Evolutionary conservation across 2,113 vertebrate genomes (phyloP).

Genomic region (Leiothrix lutea): DNA sequence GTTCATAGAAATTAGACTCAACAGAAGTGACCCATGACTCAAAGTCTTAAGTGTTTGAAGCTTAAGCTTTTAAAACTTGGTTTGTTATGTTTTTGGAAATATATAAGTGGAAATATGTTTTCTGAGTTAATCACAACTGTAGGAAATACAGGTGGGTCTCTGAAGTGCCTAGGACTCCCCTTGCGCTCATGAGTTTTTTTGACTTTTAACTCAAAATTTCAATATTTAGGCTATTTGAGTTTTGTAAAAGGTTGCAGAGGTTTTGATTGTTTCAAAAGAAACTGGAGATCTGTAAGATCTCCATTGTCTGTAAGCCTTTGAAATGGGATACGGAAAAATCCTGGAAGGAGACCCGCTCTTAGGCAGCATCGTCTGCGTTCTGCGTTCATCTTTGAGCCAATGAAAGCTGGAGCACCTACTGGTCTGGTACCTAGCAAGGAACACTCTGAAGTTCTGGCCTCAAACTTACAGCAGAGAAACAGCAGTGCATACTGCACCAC

Average conservation of each 20-base stretch:
- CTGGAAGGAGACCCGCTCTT: neutral
- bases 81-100: neutral
- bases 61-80: neutral
- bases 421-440: neutral
- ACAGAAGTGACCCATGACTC: neutral
- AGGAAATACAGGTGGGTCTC: neutral
- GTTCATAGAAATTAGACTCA: neutral
- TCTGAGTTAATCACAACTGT: neutral
- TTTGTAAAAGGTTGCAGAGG: neutral
- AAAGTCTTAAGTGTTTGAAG: neutral
- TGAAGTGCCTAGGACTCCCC: neutral
- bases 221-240: neutral
- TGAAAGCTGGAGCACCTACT: neutral
- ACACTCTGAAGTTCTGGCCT: neutral
- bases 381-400: neutral
- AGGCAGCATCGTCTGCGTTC: neutral
- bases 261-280: neutral
- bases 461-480: neutral
- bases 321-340: neutral
- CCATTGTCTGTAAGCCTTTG: neutral
- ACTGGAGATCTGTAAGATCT: neutral
- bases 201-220: neutral
- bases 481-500: accelerated
- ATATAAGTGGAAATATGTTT: neutral
- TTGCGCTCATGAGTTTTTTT: neutral